Percentiles rank a stretch among this genome's conserved stretches.
Evolutionary conservation across 2,113 vertebrate genomes (phyloP).

Genomic region (Crotalus viridis): DNA sequence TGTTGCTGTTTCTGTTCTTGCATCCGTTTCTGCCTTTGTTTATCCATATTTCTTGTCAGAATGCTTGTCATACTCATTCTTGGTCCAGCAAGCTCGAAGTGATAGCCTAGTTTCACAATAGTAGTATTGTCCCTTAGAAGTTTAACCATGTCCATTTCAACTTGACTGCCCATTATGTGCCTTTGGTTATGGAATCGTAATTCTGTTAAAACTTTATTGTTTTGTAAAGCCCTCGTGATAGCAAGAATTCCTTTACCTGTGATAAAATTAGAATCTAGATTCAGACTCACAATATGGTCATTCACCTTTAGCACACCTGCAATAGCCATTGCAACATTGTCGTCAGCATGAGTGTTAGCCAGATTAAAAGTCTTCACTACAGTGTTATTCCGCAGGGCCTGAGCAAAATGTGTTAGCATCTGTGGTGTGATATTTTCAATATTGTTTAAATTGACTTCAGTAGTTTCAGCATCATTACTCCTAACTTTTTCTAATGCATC

Average conservation of each 20-base stretch:
- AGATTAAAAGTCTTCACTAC: slow-evolving; percentile 84
- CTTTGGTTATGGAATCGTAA: slow-evolving; percentile 97
- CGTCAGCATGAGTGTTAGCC: slow-evolving; percentile 90
- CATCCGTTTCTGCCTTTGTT: slow-evolving; percentile 88
- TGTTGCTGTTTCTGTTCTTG: slow-evolving; percentile 85
- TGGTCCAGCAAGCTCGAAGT: slow-evolving; percentile 93
- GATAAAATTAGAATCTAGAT: slow-evolving; percentile 95
- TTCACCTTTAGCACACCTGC: slow-evolving; percentile 89
- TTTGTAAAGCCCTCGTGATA: slow-evolving; percentile 84
- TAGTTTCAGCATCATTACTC: slow-evolving; percentile 80
- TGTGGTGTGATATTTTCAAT: slow-evolving; percentile 90
- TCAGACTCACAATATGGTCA: slow-evolving; percentile 81
- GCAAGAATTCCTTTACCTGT: slow-evolving; percentile 91
- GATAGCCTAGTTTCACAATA: slow-evolving; percentile 91
- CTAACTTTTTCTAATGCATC: slow-evolving; percentile 84
- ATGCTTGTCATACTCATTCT: slow-evolving; percentile 97
- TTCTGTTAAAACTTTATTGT: slow-evolving; percentile 85
- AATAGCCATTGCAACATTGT: slow-evolving; percentile 83
- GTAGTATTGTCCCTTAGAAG: slow-evolving; percentile 88
- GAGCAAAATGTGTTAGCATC: slow-evolving; percentile 85
- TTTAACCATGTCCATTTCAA: slow-evolving; percentile 97
- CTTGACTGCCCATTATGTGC: slow-evolving; percentile 95
- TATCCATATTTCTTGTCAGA: slow-evolving; percentile 93
- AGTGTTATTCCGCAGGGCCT: slow-evolving; percentile 85
- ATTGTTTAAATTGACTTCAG: slow-evolving; percentile 94